phyloP scores from a whole-genome alignment of 2,797 vertebrate species.

The Centropyge bicolor region DNA sequence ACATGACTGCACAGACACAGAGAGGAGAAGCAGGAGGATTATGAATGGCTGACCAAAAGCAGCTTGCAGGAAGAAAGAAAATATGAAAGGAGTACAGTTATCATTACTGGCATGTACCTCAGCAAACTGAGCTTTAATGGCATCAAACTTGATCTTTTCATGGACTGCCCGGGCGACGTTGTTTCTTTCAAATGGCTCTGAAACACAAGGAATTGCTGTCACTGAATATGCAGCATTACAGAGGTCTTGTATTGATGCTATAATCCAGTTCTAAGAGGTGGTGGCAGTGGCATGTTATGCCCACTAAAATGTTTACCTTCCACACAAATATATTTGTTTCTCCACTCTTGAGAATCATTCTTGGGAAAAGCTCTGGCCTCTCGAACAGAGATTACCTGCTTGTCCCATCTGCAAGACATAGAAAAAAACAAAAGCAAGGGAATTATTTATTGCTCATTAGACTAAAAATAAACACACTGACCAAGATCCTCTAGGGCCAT shows the following conservation, averaged over 20 bases:
- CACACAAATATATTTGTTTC: constrained; percentile 94
- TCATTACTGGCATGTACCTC: constrained; percentile 82
- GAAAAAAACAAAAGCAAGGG: not conserved
- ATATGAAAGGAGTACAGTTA: not conserved
- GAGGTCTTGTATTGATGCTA: not conserved
- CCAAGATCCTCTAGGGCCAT: not conserved
- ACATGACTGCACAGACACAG: constrained; percentile 86
- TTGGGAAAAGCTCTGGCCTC: constrained; percentile 91
- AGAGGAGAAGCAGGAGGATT: constrained; percentile 34
- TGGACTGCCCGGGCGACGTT: constrained; percentile 97
- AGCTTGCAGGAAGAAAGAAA: constrained; percentile 12
- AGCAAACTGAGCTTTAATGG: constrained; percentile 88
- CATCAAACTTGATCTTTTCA: constrained; percentile 92
- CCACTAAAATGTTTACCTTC: constrained; percentile 88
- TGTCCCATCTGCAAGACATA: constrained; percentile 88
- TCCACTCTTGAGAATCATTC: constrained; percentile 89
- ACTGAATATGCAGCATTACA: not conserved
- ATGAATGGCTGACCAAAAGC: constrained; percentile 14
- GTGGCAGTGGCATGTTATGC: not conserved
- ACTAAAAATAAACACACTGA: constrained; percentile 6
- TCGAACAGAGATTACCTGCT: constrained; percentile 92
- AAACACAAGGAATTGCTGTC: constrained; percentile 67
- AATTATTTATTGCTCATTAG: not conserved
- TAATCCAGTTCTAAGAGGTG: no score
- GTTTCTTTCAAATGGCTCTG: constrained; percentile 96